phyloP scores from a whole-genome alignment of 2,113 vertebrate species.

The Melanostigma gelatinosum region DNA sequence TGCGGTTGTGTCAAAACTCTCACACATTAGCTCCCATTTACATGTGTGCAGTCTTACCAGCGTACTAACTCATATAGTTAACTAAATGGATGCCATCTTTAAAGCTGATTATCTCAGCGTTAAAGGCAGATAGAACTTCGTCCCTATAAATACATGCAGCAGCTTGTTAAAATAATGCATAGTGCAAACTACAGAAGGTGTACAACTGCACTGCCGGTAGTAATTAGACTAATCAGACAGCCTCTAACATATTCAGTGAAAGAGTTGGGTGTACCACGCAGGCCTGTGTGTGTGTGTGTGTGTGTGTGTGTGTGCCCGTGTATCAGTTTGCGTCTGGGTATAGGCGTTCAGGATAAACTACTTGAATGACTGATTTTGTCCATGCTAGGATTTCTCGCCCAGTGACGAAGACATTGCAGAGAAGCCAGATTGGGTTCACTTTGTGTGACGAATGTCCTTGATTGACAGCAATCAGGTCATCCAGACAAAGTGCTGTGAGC shows the following conservation, averaged over 20 bases:
- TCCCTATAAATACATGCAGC: neutral
- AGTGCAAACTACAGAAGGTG: neutral
- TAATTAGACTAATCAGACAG: conserved; percentile 14
- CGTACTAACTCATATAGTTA: neutral
- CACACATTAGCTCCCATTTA: neutral
- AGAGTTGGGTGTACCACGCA: neutral
- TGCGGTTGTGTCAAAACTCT: neutral
- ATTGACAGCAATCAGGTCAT: conserved; percentile 17
- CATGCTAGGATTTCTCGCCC: conserved; percentile 58
- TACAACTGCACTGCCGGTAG: neutral
- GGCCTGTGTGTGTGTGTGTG: neutral
- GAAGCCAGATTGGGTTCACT: conserved; percentile 53
- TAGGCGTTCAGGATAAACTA: conserved; percentile 41
- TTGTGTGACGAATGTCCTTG: conserved; percentile 23
- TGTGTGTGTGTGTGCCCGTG: neutral
- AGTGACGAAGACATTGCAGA: conserved; percentile 27
- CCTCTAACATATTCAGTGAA: neutral
- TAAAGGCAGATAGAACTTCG: neutral
- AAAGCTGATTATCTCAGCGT: neutral
- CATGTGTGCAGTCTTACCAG: neutral
- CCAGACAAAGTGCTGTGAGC: neutral
- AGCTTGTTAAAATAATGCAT: neutral
- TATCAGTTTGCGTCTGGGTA: conserved; percentile 57
- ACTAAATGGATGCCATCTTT: neutral
- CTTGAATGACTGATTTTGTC: conserved; percentile 60